These are phyloP conservation scores for Crenichthys baileyi DNA, from an alignment of 2,797 vertebrate species.

Conservation along the genomic window DNA sequence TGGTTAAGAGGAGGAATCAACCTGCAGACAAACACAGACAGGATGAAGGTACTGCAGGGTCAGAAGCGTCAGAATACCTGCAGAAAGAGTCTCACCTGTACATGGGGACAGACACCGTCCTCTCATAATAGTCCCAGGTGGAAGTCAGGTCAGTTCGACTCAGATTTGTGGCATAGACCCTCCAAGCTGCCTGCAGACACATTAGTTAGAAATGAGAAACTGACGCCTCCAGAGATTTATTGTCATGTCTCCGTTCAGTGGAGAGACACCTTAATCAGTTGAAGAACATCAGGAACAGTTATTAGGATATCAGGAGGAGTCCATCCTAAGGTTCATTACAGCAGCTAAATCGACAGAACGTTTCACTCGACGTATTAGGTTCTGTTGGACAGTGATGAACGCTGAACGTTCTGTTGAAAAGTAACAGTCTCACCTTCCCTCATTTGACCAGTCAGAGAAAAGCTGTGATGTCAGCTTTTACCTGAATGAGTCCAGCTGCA, in stretches of 20 bases:
- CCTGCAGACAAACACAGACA: conserved; percentile 71
- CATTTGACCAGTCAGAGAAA: neutral
- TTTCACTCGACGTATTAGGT: no score
- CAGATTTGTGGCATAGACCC: conserved; percentile 96
- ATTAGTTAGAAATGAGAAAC: neutral
- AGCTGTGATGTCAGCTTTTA: conserved; percentile 25
- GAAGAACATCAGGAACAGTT: neutral
- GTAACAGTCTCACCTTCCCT: neutral
- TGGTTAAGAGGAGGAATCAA: conserved; percentile 97
- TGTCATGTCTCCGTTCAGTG: neutral
- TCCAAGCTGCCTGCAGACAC: conserved; percentile 89
- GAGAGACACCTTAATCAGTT: neutral
- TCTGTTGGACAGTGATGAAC: neutral
- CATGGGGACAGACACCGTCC: conserved; percentile 93
- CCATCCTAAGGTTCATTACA: no score
- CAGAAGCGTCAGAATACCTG: neutral
- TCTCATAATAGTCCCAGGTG: conserved; percentile 96
- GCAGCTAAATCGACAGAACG: no score
- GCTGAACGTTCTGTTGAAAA: neutral
- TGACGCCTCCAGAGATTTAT: neutral
- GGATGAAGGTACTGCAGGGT: neutral
- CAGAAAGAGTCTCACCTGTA: conserved; percentile 63
- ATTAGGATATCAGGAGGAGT: neutral
- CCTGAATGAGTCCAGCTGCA: conserved; percentile 95
- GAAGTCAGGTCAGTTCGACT: conserved; percentile 91